Base-by-base conservation (phyloP, 2,888 invertebrate species). In the Cotesia congregata region DNA sequence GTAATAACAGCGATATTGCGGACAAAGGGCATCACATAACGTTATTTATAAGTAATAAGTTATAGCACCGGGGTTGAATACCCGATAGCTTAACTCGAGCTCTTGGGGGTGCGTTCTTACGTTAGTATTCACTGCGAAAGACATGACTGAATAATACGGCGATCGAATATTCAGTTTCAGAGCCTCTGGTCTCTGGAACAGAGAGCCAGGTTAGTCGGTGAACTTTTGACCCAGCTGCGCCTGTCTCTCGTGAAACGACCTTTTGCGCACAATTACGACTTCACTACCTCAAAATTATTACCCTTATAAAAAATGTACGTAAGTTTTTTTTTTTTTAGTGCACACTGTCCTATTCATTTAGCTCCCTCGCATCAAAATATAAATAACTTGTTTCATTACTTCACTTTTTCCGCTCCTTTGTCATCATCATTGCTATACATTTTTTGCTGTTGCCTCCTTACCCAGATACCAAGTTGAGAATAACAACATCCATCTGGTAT, bases 211-310 rank as follows among this genome's bases (percentile, higher is more conserved):
- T 83, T 80, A 82, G 80, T 79, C 80, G 81, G 82, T 83, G 82
- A 83, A 83, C 82, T 83, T 83, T 83, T 83, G 82, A 83, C 82
- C 82, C 77, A 78, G 82, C 80, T 78, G 74, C 77, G 71, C 72
- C 77, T 76, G 76, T 78, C 78, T 76, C 76, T 78, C 69, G 74
- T 64, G 50, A 72, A 61, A 72, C 77, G 79, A 80, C 78, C 80
- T 79, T 80, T 75, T 79, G 78, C 78, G 73, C 75, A 67, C 74
- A 70, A 62, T 38, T 79, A 68, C 61, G 17, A 74, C 38, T 64
- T 67, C 67, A 50, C 41, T 61, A 61, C 77, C 75, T 59, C 65
- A 70, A 50, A 50, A 70, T 60, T 67, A 40, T 68, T 65, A 73
- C 74, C 60, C 72, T 73, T 74, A 50, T 50, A 50, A 50, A 50